These are phyloP conservation scores for Apteryx mantelli DNA, from an alignment of 2,113 vertebrate genomes.

Conservation along the genomic window DNA sequence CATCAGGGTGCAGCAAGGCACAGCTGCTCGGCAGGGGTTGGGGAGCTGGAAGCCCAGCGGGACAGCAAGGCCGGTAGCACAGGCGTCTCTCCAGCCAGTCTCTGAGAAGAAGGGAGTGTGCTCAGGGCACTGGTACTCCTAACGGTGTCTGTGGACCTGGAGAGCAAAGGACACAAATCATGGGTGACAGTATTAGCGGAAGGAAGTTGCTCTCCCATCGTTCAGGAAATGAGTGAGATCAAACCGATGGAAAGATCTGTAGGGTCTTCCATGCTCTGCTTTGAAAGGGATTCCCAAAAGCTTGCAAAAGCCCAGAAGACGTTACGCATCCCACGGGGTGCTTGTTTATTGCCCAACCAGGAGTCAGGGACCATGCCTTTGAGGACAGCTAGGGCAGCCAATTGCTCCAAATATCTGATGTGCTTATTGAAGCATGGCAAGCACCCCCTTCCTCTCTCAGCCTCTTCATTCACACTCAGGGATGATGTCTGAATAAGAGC, in stretches of 20 bases:
- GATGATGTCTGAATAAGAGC: background rate
- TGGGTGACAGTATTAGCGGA: background rate
- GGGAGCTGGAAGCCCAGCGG: background rate
- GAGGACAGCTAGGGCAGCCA: background rate
- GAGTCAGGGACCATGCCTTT: background rate
- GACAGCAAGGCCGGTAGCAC: background rate
- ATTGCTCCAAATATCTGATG: fast-evolving
- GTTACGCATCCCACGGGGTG: fast-evolving
- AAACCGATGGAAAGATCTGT: background rate
- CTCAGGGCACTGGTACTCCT: background rate
- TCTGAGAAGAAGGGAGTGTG: fast-evolving
- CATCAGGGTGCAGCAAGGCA: background rate
- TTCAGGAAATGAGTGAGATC: background rate
- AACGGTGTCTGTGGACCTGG: background rate
- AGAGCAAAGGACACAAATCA: fast-evolving
- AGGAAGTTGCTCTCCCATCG: background rate
- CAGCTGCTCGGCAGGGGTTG: background rate
- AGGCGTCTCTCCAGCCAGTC: background rate
- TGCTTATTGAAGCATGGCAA: background rate
- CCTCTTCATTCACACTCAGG: background rate
- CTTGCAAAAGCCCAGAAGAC: background rate
- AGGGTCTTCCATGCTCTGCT: background rate
- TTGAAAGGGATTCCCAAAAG: background rate
- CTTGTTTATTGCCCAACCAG: background rate
- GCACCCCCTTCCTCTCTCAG: background rate